phyloP scores from a whole-genome alignment of 2,113 vertebrate species.

The Elephantulus edwardii region DNA sequence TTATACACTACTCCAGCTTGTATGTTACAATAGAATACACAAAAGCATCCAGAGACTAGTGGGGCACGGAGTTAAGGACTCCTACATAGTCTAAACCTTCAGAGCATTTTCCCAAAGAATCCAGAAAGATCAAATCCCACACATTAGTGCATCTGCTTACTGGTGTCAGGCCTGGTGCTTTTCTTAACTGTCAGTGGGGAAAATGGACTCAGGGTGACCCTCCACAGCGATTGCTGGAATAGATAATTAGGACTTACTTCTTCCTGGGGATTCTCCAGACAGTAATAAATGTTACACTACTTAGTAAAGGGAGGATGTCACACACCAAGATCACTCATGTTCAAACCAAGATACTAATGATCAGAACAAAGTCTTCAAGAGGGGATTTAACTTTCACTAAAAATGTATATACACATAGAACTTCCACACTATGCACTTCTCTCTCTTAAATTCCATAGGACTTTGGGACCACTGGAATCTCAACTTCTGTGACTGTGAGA shows the following conservation, averaged over 20 bases:
- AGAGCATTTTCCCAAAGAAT: background rate
- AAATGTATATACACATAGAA: too few relatives aligned
- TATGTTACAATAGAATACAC: background rate
- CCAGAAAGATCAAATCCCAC: background rate
- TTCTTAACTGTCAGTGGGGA: background rate
- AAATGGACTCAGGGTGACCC: background rate
- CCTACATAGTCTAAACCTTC: background rate
- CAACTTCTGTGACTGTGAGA: too few relatives aligned
- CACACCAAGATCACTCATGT: background rate
- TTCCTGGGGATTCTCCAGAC: background rate
- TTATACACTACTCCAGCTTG: background rate
- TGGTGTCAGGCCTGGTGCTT: background rate
- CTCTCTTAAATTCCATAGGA: too few relatives aligned
- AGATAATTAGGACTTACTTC: background rate
- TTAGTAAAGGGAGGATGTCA: background rate
- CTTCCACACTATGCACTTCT: too few relatives aligned
- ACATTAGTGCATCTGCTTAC: background rate
- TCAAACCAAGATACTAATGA: background rate
- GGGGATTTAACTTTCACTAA: too few relatives aligned
- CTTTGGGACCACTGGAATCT: too few relatives aligned
- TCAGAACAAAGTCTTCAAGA: background rate
- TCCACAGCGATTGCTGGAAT: background rate
- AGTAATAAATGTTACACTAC: background rate
- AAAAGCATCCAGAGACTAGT: too few relatives aligned
- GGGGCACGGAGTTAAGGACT: background rate